Conservation (phyloP, 2,888 invertebrate genomes). For the Microctonus hyperodae region DNA sequence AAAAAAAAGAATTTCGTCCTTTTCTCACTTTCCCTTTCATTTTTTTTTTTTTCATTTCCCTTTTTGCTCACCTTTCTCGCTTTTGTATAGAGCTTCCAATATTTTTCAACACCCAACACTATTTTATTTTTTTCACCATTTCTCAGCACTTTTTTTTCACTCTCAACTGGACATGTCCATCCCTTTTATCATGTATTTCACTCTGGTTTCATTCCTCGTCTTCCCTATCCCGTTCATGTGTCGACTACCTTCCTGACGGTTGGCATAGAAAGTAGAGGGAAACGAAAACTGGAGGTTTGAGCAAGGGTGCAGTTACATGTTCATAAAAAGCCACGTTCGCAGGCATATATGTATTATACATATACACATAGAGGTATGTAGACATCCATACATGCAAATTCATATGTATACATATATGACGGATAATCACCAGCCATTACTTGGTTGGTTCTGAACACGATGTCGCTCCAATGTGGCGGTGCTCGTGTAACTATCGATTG, state of each 20-base stretch:
- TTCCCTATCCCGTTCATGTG: background rate
- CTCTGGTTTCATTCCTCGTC: background rate
- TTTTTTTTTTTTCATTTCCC: no score
- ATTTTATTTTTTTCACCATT: no score
- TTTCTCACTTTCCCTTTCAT: background rate
- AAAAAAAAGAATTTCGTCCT: background rate
- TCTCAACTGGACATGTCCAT: background rate
- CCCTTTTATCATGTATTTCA: background rate
- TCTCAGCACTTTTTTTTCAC: no score
- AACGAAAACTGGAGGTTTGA: background rate
- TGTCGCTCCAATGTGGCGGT: background rate
- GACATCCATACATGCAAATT: no score
- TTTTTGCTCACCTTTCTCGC: background rate
- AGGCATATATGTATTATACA: no score
- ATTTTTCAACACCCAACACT: background rate
- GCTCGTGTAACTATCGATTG: slow-evolving; percentile 42
- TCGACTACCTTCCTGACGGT: background rate
- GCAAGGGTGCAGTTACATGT: slow-evolving; percentile 8
- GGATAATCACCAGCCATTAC: slow-evolving; percentile 17
- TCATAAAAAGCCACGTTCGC: slow-evolving; percentile 11
- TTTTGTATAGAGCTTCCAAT: background rate
- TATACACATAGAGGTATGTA: background rate
- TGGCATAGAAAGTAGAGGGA: background rate
- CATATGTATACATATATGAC: no score
- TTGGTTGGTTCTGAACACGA: slow-evolving; percentile 22